phyloP scores from a whole-genome alignment of 2,888 invertebrate genomes.

The Pterostichus niger region DNA sequence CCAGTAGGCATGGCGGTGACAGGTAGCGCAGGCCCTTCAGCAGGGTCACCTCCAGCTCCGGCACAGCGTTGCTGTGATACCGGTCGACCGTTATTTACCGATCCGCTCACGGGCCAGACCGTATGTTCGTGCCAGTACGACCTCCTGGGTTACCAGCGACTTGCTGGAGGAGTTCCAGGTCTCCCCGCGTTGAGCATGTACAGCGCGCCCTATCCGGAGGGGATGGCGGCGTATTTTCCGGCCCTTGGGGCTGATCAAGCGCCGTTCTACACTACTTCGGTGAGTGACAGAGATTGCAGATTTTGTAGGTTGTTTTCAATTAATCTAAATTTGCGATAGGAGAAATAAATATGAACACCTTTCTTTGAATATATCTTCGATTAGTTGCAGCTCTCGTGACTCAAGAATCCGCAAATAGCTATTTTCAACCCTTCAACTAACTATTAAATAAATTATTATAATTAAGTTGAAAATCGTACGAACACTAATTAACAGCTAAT shows the following conservation, averaged over 20 bases:
- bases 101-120: slow-evolving; percentile 92
- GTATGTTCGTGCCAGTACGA: slow-evolving; percentile 95
- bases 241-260: slow-evolving; percentile 91
- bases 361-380: no score
- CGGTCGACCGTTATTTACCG: slow-evolving; percentile 93
- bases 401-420: no score
- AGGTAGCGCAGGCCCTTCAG: slow-evolving; percentile 76
- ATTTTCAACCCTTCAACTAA: no score
- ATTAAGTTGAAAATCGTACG: no score
- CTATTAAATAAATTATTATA: no score
- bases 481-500: no score
- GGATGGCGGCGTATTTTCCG: slow-evolving; percentile 93
- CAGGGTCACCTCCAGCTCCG: slow-evolving; percentile 77
- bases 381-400: no score
- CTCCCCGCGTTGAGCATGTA: slow-evolving; percentile 89
- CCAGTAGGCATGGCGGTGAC: slow-evolving; percentile 75
- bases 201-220: slow-evolving; percentile 88
- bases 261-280: slow-evolving; percentile 91
- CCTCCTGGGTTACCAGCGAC: slow-evolving; percentile 90
- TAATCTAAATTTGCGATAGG: no score
- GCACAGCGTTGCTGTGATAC: slow-evolving; percentile 91
- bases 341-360: no score
- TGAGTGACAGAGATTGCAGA: slow-evolving; percentile 79
- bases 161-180: slow-evolving; percentile 83
- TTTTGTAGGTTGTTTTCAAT: background rate